Evolutionary conservation across 2,797 vertebrate genomes (phyloP), one percentile per base, ranked within the genome.

Genomic region (Huso huso): DNA sequence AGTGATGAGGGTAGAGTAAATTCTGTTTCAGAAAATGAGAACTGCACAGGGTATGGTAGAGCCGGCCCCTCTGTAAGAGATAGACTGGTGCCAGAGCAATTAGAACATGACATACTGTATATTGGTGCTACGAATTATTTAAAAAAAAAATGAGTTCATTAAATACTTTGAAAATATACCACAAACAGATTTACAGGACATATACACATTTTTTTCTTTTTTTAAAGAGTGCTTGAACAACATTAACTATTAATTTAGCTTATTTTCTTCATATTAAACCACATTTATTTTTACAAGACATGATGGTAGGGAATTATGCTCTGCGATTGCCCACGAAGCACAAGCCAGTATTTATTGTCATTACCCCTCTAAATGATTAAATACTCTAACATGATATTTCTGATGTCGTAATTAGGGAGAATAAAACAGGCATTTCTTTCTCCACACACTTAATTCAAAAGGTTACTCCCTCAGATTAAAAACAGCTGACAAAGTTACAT

Each of bases 401-500:
- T 68, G 61, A 68, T 68, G 65, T 71, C 11, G 58, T 65, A 71
- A 71, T 71, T 71, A 71, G 66, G 63, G 48, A 55, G 62, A 61
- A 59, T 50, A 50, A 55, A 63, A 58, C 57, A 69, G 7, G 66
- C 58, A 37, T 71, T 71, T 62, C 68, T 62, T 65, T 57, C 70
- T 48, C 65, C 23, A 55, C 61, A 15, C 11, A 64, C 68, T 68
- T 69, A 63, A 69, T 64, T 69, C 64, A 66, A 69, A 69, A 69
- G 71, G 68, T 66, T 66, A 66, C 57, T 64, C 64, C 63, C 66
- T 66, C 66, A n/a, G 69, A 70, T 68, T 73, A 68, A 68, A 73
- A 68, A 68, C 69, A 70, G 71, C 65, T 69, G 78, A 78, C 70
- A 82, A 83, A 80, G 73, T 82, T 85, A 74, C 77, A 76, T 83